A percentile compares a stretch with the other conserved stretches of the same genome.
phyloP scores from a whole-genome alignment of 2,797 vertebrate species.

The Pampus argenteus region DNA sequence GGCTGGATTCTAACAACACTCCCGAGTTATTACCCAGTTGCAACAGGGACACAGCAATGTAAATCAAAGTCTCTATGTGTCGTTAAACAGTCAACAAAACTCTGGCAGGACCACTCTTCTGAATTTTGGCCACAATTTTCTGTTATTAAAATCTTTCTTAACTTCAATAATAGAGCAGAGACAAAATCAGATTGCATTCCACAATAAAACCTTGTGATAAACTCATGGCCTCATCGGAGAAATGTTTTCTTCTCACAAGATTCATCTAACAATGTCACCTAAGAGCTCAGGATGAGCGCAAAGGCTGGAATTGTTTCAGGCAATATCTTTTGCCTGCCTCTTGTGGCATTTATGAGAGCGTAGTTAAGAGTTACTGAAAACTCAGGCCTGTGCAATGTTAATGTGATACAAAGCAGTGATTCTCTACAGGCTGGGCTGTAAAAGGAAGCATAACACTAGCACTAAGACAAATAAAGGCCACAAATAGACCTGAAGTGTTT shows the following conservation, averaged over 20 bases:
- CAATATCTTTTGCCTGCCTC: slow-evolving; percentile 41
- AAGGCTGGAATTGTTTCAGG: slow-evolving; percentile 67
- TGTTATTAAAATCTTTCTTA: slow-evolving; percentile 36
- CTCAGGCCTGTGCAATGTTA: slow-evolving; percentile 55
- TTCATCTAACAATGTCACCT: slow-evolving; percentile 58
- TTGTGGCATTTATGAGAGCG: slow-evolving; percentile 52
- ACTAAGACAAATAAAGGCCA: slow-evolving; percentile 9
- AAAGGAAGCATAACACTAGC: slow-evolving; percentile 27
- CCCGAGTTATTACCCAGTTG: slow-evolving; percentile 54
- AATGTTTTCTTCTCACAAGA: slow-evolving; percentile 36
- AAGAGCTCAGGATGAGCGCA: slow-evolving; percentile 43
- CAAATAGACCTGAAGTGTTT: slow-evolving; percentile 41
- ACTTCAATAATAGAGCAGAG: slow-evolving; percentile 44
- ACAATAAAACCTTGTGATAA: slow-evolving; percentile 56
- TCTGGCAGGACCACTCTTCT: slow-evolving; percentile 19
- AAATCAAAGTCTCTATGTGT: slow-evolving; percentile 48
- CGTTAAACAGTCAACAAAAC: slow-evolving; percentile 58
- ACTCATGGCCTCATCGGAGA: slow-evolving; percentile 52
- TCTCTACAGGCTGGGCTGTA: slow-evolving; percentile 33
- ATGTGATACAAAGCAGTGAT: slow-evolving; percentile 71
- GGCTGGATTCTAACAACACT: slow-evolving; percentile 53
- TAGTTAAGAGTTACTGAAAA: slow-evolving; percentile 65
- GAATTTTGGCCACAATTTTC: slow-evolving; percentile 19
- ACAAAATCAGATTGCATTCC: slow-evolving; percentile 51
- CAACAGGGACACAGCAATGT: slow-evolving; percentile 38